These are phyloP conservation scores for Lypha dubia DNA, from an alignment of 2,888 invertebrate species.

Conservation along the genomic window DNA sequence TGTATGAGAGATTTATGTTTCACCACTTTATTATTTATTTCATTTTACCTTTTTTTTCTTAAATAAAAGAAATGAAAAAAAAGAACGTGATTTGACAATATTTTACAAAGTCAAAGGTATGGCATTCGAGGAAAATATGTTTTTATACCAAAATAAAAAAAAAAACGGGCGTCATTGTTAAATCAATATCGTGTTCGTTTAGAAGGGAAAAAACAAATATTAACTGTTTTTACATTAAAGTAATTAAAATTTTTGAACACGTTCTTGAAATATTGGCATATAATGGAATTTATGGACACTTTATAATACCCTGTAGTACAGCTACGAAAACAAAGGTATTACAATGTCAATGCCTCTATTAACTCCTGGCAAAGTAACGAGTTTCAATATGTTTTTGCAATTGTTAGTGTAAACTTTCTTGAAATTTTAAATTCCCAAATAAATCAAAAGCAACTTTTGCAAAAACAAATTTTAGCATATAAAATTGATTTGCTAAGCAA, in stretches of 20 bases:
- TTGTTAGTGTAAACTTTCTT: too few relatives aligned
- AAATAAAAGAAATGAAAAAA: conserved; percentile 23
- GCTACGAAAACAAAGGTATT: background rate
- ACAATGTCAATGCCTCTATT: background rate
- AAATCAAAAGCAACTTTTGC: background rate
- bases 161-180: conserved; percentile 15
- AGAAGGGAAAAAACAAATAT: conserved; percentile 3
- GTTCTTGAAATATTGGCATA: conserved; percentile 14
- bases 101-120: background rate
- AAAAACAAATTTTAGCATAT: background rate
- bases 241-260: conserved; percentile 49
- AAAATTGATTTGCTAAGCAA: background rate
- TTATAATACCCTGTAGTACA: background rate
- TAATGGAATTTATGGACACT: conserved; percentile 8
- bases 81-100: conserved; percentile 51
- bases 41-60: conserved; percentile 17
- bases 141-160: background rate
- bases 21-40: conserved; percentile 20
- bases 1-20: conserved; percentile 43
- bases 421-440: background rate
- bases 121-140: conserved; percentile 10
- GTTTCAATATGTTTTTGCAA: too few relatives aligned
- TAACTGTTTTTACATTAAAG: conserved; percentile 36
- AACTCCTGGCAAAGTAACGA: background rate
- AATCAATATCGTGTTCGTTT: conserved; percentile 27